phyloP scores from a whole-genome alignment of 2,113 vertebrate genomes.

The Rissa tridactyla region DNA sequence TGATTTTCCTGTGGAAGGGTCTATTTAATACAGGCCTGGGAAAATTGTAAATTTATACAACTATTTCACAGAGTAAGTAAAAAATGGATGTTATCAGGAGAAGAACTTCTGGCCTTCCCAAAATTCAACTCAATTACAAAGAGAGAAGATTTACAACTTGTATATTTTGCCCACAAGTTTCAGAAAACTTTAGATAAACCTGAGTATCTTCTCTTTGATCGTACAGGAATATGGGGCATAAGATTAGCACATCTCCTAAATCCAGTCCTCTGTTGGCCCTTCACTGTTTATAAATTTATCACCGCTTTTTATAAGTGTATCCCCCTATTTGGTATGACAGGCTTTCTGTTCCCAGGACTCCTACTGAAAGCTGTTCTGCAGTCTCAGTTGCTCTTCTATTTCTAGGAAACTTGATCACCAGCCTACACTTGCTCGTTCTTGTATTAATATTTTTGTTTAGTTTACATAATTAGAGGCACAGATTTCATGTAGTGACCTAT shows the following conservation, averaged over 20 bases:
- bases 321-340: background rate
- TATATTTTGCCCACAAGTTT: background rate
- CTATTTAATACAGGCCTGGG: background rate
- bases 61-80: background rate
- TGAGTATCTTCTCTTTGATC: background rate
- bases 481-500: background rate
- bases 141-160: background rate
- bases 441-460: background rate
- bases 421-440: background rate
- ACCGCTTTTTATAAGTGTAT: background rate
- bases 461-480: background rate
- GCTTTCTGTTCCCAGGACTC: background rate
- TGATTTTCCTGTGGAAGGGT: background rate
- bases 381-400: background rate
- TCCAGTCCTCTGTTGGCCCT: background rate
- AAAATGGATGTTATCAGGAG: background rate
- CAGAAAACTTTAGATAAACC: background rate
- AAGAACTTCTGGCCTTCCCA: background rate
- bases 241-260: background rate
- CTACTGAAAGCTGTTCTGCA: background rate
- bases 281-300: background rate
- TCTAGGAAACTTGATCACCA: background rate
- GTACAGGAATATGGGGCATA: background rate
- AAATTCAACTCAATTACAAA: background rate
- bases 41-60: background rate